These are phyloP conservation scores for Hemiscyllium ocellatum DNA, from an alignment of 2,113 vertebrate genomes.

Conservation along the genomic window DNA sequence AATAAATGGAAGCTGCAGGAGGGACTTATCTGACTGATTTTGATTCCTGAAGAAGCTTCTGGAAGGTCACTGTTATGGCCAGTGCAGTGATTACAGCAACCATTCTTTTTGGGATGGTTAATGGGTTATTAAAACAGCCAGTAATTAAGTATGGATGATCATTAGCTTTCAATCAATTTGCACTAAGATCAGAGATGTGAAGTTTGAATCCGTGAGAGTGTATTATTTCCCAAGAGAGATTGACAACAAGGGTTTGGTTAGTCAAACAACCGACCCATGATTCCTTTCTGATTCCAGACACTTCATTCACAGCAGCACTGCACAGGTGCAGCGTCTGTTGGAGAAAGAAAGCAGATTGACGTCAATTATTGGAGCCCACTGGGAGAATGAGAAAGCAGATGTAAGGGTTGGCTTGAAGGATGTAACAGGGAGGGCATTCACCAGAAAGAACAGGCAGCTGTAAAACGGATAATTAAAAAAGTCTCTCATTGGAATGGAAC, in stretches of 20 bases:
- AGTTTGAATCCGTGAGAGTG: background rate
- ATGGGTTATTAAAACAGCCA: too few species aligned
- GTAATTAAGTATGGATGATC: too few species aligned
- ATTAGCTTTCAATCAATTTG: background rate
- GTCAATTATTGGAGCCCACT: background rate
- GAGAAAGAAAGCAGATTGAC: background rate
- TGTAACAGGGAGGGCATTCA: background rate
- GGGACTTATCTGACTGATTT: too few species aligned
- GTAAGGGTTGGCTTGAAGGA: background rate
- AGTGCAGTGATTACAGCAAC: too few species aligned
- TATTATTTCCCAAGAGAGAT: background rate
- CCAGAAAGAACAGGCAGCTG: background rate
- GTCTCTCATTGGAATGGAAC: background rate
- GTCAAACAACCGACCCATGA: background rate
- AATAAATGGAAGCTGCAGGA: too few species aligned
- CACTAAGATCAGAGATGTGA: background rate
- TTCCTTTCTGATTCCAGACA: background rate
- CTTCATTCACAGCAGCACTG: background rate
- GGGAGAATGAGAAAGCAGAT: background rate
- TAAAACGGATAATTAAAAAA: background rate
- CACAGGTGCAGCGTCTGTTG: background rate
- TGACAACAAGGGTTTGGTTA: background rate
- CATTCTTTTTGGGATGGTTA: too few species aligned
- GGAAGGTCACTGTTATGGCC: too few species aligned
- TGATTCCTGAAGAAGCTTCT: too few species aligned